Conservation (phyloP, 2,113 vertebrate species). For the Charadrius vociferus region DNA sequence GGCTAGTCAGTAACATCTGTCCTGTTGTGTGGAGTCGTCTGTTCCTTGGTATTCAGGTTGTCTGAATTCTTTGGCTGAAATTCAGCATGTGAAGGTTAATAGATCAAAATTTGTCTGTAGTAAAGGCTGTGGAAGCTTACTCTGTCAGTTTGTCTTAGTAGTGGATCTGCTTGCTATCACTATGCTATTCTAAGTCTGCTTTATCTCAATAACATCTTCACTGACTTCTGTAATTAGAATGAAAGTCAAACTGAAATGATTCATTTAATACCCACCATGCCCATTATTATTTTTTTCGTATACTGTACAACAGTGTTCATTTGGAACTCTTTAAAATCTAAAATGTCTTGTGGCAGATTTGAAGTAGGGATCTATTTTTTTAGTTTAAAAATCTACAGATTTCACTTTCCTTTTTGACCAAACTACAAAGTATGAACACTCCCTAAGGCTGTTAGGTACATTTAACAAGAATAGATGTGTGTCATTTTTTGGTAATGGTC, state of each 20-base stretch:
- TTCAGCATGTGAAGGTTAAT: not conserved
- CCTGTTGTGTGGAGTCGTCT: not conserved
- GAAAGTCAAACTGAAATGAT: conserved; percentile 18
- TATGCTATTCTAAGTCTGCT: not conserved
- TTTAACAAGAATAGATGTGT: not conserved
- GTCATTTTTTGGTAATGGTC: not conserved
- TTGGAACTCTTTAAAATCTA: conserved; percentile 43
- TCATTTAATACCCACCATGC: conserved; percentile 11
- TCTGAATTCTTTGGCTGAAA: conserved; percentile 36
- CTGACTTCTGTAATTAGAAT: not conserved
- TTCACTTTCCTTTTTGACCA: not conserved
- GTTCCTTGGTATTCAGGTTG: not conserved
- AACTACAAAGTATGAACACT: not conserved
- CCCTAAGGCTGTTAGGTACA: not conserved
- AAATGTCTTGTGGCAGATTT: conserved; percentile 35
- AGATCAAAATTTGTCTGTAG: not conserved
- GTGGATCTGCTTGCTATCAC: not conserved
- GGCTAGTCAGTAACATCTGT: not conserved
- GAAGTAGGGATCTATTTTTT: conserved; percentile 37
- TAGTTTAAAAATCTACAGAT: conserved; percentile 15
- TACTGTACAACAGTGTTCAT: not conserved
- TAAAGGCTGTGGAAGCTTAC: not conserved
- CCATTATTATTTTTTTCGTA: conserved; percentile 21
- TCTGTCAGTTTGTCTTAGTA: not conserved
- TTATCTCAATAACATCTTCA: not conserved